Percentiles rank a stretch among this genome's conserved stretches.
These are phyloP conservation scores for Disparrhopalites patrizii DNA, from an alignment of 2,888 invertebrate genomes.

Conservation along the genomic window DNA sequence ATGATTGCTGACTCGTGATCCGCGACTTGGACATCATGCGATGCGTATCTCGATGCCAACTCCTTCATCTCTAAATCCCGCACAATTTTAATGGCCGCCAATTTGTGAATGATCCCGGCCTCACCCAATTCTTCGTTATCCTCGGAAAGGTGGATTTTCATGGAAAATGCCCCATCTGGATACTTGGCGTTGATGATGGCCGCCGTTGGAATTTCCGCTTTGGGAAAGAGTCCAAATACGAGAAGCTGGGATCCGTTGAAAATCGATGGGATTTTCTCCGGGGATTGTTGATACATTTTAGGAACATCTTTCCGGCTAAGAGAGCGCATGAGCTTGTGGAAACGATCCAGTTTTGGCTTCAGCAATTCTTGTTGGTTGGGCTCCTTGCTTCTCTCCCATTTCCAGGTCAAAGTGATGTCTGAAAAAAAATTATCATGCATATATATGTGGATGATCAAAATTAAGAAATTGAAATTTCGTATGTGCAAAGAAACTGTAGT, in stretches of 20 bases:
- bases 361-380: too few species aligned
- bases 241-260: conserved; percentile 48
- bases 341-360: too few species aligned
- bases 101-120: not conserved
- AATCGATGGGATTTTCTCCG: conserved; percentile 43
- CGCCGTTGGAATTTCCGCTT: conserved; percentile 27
- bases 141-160: conserved; percentile 24
- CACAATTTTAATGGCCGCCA: not conserved
- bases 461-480: too few species aligned
- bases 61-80: too few species aligned
- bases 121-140: not conserved
- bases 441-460: too few species aligned
- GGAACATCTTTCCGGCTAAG: too few species aligned
- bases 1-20: conserved; percentile 37
- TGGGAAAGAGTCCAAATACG: conserved; percentile 39
- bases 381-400: too few species aligned
- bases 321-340: too few species aligned
- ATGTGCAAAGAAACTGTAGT: too few species aligned
- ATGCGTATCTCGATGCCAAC: too few species aligned
- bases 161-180: conserved; percentile 40
- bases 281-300: conserved; percentile 28
- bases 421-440: too few species aligned
- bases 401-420: too few species aligned
- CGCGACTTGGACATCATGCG: conserved; percentile 14
- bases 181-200: conserved; percentile 36